phyloP scores from a whole-genome alignment of 2,113 vertebrate species.

The Lethenteron camtschaticum region DNA sequence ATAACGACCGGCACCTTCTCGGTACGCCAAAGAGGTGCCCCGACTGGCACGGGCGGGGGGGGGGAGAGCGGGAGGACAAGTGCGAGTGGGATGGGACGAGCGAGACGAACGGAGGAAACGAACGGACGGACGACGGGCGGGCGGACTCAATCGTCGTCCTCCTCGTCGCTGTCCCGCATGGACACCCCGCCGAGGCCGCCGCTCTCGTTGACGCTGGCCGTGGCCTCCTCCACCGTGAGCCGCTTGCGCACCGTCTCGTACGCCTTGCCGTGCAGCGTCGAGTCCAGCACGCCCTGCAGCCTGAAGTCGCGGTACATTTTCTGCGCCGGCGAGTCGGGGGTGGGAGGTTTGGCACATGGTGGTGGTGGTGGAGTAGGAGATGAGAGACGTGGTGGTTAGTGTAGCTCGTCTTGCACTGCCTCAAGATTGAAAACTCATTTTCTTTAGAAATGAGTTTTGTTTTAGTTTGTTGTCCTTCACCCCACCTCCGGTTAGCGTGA shows the following conservation, averaged over 20 bases:
- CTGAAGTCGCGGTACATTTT: conserved; percentile 87
- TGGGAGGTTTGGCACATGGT: neutral
- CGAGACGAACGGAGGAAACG: too few species aligned
- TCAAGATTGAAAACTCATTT: too few species aligned
- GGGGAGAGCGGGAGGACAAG: too few species aligned
- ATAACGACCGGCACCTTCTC: too few species aligned
- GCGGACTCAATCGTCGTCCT: neutral
- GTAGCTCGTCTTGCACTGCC: too few species aligned
- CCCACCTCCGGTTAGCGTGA: too few species aligned
- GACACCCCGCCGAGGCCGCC: conserved; percentile 66
- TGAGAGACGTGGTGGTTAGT: neutral
- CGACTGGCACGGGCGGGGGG: too few species aligned
- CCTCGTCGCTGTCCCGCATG: conserved; percentile 88
- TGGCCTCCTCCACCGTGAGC: conserved; percentile 64
- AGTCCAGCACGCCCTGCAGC: conserved; percentile 64
- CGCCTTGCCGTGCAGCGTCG: conserved; percentile 57
- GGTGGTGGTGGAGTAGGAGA: neutral
- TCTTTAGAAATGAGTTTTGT: too few species aligned
- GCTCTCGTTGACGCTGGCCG: conserved; percentile 39
- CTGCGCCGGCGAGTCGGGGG: conserved; percentile 20
- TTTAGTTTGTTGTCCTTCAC: too few species aligned
- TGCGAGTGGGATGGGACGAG: too few species aligned
- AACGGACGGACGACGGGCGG: too few species aligned
- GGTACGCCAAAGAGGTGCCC: too few species aligned
- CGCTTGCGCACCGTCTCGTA: conserved; percentile 69